Conservation (phyloP, 1,140 invertebrate genomes). For the Lepidurus arcticus region DNA sequence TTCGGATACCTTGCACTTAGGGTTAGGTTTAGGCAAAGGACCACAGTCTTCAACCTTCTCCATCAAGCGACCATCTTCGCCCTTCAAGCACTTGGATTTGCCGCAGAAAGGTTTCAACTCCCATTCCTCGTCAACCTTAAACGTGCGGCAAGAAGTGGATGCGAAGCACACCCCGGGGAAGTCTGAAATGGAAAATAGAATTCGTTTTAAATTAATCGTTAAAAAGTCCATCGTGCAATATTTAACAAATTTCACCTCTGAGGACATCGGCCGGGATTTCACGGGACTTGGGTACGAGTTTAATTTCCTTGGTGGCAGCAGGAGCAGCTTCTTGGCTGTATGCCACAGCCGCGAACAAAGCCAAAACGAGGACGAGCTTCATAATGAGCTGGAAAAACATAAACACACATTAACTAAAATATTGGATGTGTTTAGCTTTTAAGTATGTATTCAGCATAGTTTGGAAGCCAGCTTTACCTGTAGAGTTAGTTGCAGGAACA, state of each 20-base stretch:
- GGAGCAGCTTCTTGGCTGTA: constrained; percentile 23
- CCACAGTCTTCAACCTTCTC: constrained; percentile 81
- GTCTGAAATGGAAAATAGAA: constrained; percentile 53
- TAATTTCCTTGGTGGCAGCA: constrained; percentile 9
- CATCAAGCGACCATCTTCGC: constrained; percentile 51
- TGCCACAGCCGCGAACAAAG: constrained; percentile 22
- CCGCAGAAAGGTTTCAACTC: constrained; percentile 80
- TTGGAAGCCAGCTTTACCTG: not conserved
- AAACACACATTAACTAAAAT: not conserved
- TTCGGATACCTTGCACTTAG: constrained; percentile 76
- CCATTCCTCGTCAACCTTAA: constrained; percentile 75
- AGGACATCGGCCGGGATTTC: constrained; percentile 78
- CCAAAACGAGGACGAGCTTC: constrained; percentile 30
- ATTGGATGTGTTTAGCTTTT: not conserved
- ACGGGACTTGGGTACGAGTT: constrained; percentile 54
- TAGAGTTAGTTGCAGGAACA: not conserved
- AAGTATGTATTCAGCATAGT: no score
- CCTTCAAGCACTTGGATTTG: constrained; percentile 66
- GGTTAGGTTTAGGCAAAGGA: constrained; percentile 72
- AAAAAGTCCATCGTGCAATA: not conserved
- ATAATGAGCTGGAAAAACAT: constrained; percentile 15
- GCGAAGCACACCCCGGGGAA: constrained; percentile 85
- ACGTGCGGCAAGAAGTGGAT: constrained; percentile 76
- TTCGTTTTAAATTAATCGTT: not conserved
- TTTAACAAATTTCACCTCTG: constrained; percentile 55